phyloP scores from a whole-genome alignment of 2,888 invertebrate species.

The Podabrus alpinus region DNA sequence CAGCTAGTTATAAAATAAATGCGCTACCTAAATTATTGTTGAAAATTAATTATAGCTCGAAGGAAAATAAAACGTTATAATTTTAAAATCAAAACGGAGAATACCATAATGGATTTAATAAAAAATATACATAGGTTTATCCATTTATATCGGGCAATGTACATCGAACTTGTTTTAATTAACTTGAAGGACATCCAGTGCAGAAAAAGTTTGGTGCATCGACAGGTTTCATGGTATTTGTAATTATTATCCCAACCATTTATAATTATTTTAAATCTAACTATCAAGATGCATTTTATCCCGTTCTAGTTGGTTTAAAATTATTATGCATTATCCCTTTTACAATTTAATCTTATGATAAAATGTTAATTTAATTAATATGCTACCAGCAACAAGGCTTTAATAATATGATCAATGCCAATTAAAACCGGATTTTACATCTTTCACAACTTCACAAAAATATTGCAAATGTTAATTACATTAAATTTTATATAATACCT shows the following conservation, averaged over 20 bases:
- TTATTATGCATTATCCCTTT: background rate
- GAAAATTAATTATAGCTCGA: background rate
- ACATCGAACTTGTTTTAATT: slow-evolving; percentile 31
- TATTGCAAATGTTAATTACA: background rate
- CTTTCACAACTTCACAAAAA: background rate
- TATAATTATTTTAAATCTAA: slow-evolving; percentile 18
- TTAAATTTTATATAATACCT: background rate
- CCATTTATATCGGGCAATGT: slow-evolving; percentile 29
- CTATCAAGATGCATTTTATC: background rate
- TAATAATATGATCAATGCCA: background rate
- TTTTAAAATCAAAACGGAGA: background rate
- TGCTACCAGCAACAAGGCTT: background rate
- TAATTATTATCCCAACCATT: slow-evolving; percentile 24
- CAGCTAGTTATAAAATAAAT: no score
- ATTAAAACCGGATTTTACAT: background rate
- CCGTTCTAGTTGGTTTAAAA: background rate
- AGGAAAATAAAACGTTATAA: background rate
- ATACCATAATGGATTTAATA: background rate
- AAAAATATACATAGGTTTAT: background rate
- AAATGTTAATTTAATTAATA: background rate
- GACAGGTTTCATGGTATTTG: slow-evolving; percentile 27
- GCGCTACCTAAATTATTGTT: background rate
- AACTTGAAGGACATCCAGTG: slow-evolving; percentile 27
- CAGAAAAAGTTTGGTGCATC: slow-evolving; percentile 26
- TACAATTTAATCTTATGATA: background rate